Base-by-base conservation (phyloP, 2,888 invertebrate species). In the Aphidoletes aphidimyza region DNA sequence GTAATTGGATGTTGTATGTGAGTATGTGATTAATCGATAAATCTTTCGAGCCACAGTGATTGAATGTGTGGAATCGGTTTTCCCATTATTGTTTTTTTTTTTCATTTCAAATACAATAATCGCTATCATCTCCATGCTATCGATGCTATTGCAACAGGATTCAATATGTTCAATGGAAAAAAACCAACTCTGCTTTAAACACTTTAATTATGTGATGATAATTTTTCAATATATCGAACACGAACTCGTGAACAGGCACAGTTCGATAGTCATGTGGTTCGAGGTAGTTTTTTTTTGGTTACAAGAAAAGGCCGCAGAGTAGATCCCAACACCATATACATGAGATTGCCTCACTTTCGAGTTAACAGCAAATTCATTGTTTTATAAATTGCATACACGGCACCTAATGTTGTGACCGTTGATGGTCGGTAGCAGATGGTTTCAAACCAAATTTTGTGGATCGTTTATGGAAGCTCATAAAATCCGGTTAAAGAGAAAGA, bases 171-270 rank as follows among this genome's bases (percentile, higher is more conserved):
- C n/a, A n/a, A n/a, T n/a, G n/a, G n/a, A n/a, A n/a, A n/a, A n/a
- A n/a, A n/a, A 54, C n/a, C 1, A 30, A 69, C 8, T 30, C 11
- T 69, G 34, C 17, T 30, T 14, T 30, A 30, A 69, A 69, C 69
- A 69, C n/a, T 69, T 69, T 69, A 69, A 69, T 69, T 17, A 69
- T 17, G 69, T 8, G 34, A 69, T 69, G 69, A 69, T 54, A 54
- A 34, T 17, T 69, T n/a, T 69, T 69, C 69, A 30, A 22, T 54
- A 54, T 54, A 54, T 54, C 5, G 3, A 54, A n/a, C 42, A 42
- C 6, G 14, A 42, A 9, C 42, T 6, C 42, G 6, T 6, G 6
- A 42, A 42, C 6, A 42, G 42, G 42, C 14, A 14, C 42, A 42
- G 42, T 42, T 42, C 14, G 42, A 42, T 42, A 9, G 6, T 42